A percentile compares a stretch with the other conserved stretches of the same genome.
Conservation (phyloP, 2,797 vertebrate species). For the Prunella strophiata region DNA sequence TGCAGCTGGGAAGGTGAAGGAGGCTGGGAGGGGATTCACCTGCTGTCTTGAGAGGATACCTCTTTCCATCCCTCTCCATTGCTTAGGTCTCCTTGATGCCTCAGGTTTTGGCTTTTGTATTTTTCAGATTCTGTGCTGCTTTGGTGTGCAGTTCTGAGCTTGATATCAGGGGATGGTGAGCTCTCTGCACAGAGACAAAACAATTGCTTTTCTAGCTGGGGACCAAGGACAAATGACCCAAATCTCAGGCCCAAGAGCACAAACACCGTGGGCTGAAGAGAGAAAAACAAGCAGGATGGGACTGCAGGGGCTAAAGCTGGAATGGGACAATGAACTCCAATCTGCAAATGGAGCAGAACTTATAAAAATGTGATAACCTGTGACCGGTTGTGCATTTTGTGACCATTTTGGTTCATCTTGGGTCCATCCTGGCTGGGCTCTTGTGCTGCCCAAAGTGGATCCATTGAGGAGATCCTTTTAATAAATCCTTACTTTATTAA, state of each 20-base stretch:
- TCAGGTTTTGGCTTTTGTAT: not conserved
- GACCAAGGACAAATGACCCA: not conserved
- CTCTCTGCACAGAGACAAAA: not conserved
- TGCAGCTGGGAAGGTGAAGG: not conserved
- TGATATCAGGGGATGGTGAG: not conserved
- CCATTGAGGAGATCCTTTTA: not conserved
- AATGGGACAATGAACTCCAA: not conserved
- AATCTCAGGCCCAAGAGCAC: not conserved
- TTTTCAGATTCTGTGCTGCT: not conserved
- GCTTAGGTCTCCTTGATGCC: not conserved
- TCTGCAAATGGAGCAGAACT: not conserved
- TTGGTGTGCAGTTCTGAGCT: not conserved
- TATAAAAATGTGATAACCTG: not conserved
- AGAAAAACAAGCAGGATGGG: not conserved
- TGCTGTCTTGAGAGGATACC: not conserved
- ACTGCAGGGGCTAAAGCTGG: not conserved
- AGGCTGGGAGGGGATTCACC: not conserved
- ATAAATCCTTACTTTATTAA: not conserved
- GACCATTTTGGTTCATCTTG: not conserved
- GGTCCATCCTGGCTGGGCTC: not conserved
- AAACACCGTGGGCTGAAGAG: not conserved
- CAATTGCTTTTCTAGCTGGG: not conserved
- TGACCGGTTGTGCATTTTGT: not conserved
- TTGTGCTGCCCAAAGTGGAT: not conserved
- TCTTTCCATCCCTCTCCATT: not conserved